Evolutionary conservation across 2,113 vertebrate genomes (phyloP).

Genomic region (Lethenteron reissneri): DNA sequence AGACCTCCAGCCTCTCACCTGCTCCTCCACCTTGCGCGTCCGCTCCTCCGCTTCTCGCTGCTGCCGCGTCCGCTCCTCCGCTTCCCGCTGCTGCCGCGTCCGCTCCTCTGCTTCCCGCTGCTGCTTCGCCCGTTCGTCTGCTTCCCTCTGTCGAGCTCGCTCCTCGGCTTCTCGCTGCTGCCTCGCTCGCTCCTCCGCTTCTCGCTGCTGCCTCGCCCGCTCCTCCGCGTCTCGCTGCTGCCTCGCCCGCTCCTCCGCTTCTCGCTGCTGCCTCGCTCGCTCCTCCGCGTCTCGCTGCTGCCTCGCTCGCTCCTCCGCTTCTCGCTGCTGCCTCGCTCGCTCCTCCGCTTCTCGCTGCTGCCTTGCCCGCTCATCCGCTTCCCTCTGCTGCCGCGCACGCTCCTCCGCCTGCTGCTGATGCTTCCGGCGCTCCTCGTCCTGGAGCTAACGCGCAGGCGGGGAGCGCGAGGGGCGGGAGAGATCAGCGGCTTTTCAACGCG

Average conservation of each 20-base stretch:
- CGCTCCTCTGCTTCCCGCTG: conserved; percentile 68
- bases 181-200: too few species aligned
- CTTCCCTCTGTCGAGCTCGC: not conserved
- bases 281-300: conserved; percentile 16
- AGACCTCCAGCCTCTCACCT: too few species aligned
- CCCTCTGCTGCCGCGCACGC: conserved; percentile 38
- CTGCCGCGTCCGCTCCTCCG: conserved; percentile 49
- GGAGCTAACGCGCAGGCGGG: conserved; percentile 31
- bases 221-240: conserved; percentile 49
- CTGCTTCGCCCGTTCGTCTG: conserved; percentile 16
- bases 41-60: too few species aligned
- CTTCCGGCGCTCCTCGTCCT: conserved; percentile 78
- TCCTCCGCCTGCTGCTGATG: conserved; percentile 89
- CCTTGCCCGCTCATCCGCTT: conserved; percentile 61
- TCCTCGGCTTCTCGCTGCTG: not conserved
- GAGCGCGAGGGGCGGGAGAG: too few species aligned
- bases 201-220: conserved; percentile 22
- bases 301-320: conserved; percentile 57
- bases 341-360: conserved; percentile 17
- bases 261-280: conserved; percentile 23
- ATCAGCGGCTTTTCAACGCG: too few species aligned
- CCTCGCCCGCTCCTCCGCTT: conserved; percentile 11
- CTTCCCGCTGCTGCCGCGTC: conserved; percentile 36
- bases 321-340: conserved; percentile 21
- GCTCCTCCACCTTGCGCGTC: too few species aligned